Evolutionary conservation across 2,113 vertebrate genomes (phyloP).

Genomic region (Ifrita kowaldi): DNA sequence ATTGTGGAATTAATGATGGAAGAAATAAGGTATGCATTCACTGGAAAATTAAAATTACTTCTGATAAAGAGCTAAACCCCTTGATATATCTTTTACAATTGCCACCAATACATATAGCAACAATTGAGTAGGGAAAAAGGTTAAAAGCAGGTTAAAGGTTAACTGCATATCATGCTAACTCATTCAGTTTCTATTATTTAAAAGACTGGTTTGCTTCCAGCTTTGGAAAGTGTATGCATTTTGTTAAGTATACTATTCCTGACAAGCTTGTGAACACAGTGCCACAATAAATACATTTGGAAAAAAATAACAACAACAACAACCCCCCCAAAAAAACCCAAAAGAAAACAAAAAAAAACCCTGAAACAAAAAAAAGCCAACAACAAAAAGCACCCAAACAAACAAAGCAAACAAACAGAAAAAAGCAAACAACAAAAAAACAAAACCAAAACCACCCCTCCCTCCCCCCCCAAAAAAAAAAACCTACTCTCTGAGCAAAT

Average conservation of each 20-base stretch:
- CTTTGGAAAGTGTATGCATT: not conserved
- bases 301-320: not conserved
- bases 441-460: not conserved
- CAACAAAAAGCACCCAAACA: not conserved
- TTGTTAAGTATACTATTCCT: not conserved
- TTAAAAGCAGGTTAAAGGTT: not conserved
- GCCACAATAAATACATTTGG: not conserved
- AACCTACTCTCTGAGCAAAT: not conserved
- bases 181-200: not conserved
- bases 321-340: too few relatives aligned
- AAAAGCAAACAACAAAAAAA: not conserved
- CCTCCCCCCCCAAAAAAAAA: not conserved
- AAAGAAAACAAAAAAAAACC: not conserved
- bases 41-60: slow-evolving; percentile 78
- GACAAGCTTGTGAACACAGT: not conserved
- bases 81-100: slow-evolving; percentile 57
- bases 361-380: not conserved
- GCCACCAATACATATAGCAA: slow-evolving; percentile 2
- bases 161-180: not conserved
- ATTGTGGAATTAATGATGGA: slow-evolving; percentile 78
- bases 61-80: slow-evolving; percentile 63
- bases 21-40: slow-evolving; percentile 79
- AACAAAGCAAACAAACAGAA: not conserved
- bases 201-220: not conserved
- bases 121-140: not conserved